These are phyloP conservation scores for Anabas testudineus DNA, from an alignment of 2,797 vertebrate genomes.

Conservation along the genomic window DNA sequence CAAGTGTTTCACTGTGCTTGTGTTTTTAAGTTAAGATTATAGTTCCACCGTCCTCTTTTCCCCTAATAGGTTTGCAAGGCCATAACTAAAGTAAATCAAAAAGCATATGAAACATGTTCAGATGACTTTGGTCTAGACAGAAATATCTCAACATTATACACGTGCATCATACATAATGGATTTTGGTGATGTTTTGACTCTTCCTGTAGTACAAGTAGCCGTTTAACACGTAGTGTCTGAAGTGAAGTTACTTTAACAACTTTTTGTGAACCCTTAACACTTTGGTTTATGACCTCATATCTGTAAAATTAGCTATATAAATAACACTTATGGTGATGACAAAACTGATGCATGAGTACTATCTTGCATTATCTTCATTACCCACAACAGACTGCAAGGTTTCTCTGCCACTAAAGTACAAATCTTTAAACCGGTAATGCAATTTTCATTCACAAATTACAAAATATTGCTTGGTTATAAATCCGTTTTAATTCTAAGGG, in stretches of 20 bases:
- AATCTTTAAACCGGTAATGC: not conserved
- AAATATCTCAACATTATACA: not conserved
- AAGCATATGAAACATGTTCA: too few relatives aligned
- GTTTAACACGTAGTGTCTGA: not conserved
- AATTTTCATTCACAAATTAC: not conserved
- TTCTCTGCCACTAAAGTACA: not conserved
- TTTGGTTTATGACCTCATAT: too few relatives aligned
- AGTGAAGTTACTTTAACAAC: not conserved
- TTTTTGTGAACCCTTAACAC: not conserved
- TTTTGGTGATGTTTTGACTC: not conserved
- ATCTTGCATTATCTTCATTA: not conserved
- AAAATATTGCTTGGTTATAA: not conserved
- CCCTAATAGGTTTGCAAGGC: too few relatives aligned
- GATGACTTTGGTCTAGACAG: not conserved
- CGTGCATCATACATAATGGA: not conserved
- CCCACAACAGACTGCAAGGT: not conserved
- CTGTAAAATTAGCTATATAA: too few relatives aligned
- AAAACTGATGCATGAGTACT: constrained; percentile 2
- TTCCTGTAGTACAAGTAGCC: not conserved
- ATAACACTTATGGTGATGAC: constrained; percentile 16
- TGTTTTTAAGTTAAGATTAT: too few relatives aligned
- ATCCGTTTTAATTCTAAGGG: not conserved
- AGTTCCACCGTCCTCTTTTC: too few relatives aligned
- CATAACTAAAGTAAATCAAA: too few relatives aligned
- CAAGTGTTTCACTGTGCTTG: too few relatives aligned